These are phyloP conservation scores for Phylloscopus collybita DNA, from an alignment of 2,797 vertebrate genomes.

Conservation along the genomic window DNA sequence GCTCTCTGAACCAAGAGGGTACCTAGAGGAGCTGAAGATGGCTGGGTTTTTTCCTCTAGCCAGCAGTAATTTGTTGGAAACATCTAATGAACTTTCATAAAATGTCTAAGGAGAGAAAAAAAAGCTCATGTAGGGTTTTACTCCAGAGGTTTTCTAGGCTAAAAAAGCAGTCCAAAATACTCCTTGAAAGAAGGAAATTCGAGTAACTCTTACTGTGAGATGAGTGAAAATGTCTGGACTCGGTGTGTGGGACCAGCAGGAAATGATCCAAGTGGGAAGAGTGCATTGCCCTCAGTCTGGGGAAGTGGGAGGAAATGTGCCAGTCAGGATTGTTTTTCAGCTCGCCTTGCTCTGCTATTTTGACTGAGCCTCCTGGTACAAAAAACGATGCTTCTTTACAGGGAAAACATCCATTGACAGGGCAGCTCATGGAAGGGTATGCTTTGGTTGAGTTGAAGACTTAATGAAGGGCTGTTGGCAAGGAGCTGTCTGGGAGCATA, in stretches of 20 bases:
- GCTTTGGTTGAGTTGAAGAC: background rate
- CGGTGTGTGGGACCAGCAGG: background rate
- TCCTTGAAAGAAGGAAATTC: background rate
- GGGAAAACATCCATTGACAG: background rate
- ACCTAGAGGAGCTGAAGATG: background rate
- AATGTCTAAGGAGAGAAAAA: background rate
- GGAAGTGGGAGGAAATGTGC: background rate
- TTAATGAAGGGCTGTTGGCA: slow-evolving; percentile 21
- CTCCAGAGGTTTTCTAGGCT: background rate
- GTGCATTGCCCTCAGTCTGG: background rate
- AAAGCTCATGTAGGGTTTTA: background rate
- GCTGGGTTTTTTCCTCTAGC: background rate
- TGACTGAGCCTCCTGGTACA: background rate
- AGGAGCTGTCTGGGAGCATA: slow-evolving; percentile 25
- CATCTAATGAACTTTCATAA: background rate
- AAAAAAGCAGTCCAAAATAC: background rate
- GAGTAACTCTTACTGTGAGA: background rate
- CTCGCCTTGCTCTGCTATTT: background rate
- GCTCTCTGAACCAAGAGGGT: background rate
- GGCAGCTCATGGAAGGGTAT: background rate
- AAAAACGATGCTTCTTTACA: background rate
- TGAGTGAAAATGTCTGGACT: background rate
- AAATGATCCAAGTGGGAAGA: background rate
- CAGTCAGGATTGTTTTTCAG: background rate
- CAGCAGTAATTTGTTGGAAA: background rate